These are phyloP conservation scores for Mohoua ochrocephala DNA, from an alignment of 2,113 vertebrate genomes.

Conservation along the genomic window DNA sequence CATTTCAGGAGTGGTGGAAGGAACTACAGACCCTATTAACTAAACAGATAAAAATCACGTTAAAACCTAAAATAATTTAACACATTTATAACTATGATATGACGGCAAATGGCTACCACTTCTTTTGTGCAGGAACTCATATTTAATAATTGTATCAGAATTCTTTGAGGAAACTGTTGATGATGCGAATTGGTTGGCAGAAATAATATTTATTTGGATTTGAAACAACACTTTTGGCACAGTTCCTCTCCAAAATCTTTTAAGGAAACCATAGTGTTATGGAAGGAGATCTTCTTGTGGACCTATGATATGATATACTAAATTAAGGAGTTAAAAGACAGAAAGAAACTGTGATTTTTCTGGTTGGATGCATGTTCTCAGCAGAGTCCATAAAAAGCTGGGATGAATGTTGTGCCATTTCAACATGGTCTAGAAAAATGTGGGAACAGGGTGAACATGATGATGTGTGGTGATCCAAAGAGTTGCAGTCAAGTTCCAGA, in stretches of 20 bases:
- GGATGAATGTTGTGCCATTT: background rate
- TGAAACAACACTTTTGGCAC: background rate
- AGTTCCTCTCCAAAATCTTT: background rate
- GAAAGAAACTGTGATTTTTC: background rate
- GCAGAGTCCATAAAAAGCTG: background rate
- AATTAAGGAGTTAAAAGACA: background rate
- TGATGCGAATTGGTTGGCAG: background rate
- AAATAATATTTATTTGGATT: background rate
- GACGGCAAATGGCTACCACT: background rate
- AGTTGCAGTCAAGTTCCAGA: background rate
- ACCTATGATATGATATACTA: background rate
- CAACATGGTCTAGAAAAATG: background rate
- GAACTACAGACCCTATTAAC: background rate
- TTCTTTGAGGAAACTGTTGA: background rate
- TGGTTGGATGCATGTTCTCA: background rate
- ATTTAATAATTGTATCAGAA: background rate
- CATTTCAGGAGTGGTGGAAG: background rate
- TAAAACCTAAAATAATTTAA: background rate
- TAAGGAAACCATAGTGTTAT: background rate
- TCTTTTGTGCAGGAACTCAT: background rate
- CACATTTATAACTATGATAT: background rate
- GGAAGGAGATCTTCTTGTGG: background rate
- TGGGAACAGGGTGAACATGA: background rate
- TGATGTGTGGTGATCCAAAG: background rate
- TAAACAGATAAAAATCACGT: background rate